Conservation (phyloP, 2,113 vertebrate genomes). For the Piaya cayana region DNA sequence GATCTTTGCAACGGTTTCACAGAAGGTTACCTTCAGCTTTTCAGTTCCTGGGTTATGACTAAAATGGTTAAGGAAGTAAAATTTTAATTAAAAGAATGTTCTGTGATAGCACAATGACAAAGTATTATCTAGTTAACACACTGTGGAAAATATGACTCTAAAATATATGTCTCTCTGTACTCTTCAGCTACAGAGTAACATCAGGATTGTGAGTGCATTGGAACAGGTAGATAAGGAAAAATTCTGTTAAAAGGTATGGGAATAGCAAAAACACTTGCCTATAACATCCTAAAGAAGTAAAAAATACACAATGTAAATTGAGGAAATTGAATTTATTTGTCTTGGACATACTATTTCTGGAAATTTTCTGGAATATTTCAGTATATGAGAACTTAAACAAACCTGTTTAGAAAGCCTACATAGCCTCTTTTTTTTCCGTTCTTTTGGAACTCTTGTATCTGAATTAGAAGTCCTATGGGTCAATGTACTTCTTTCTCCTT, state of each 20-base stretch:
- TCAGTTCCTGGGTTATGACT: background rate
- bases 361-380: background rate
- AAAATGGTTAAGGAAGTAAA: background rate
- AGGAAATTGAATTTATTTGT: background rate
- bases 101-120: background rate
- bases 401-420: background rate
- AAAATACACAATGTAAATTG: background rate
- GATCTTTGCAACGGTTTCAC: background rate
- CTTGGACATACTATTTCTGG: background rate
- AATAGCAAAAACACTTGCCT: background rate
- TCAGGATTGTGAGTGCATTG: background rate
- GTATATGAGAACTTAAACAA: background rate
- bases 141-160: background rate
- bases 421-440: background rate
- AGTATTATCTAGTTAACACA: background rate
- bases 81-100: background rate
- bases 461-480: background rate
- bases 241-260: fast-evolving
- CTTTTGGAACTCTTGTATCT: background rate
- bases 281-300: background rate
- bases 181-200: background rate
- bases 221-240: background rate
- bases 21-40: background rate
- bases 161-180: background rate
- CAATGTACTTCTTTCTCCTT: background rate